Conservation (phyloP, 2,113 vertebrate species). For the Panthera leo region DNA sequence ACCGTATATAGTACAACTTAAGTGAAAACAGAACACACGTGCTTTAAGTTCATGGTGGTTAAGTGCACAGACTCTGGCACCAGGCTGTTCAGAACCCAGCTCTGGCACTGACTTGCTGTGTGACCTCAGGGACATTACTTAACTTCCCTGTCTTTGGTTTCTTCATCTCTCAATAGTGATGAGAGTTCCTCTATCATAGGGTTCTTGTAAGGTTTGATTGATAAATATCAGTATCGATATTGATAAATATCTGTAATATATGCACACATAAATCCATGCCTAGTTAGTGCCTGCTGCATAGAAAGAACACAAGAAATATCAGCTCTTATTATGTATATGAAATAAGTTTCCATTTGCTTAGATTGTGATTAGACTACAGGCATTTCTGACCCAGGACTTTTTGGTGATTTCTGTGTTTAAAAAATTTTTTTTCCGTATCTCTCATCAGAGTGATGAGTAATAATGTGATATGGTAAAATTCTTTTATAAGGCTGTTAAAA, state of each 20-base stretch:
- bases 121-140: constrained; percentile 26
- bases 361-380: not conserved
- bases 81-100: not conserved
- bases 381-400: constrained; percentile 44
- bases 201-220: not conserved
- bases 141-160: constrained; percentile 31
- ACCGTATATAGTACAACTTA: not conserved
- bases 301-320: not conserved
- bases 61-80: not conserved
- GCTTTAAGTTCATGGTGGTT: not conserved
- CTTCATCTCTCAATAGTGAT: not conserved
- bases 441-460: constrained; percentile 1
- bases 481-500: constrained; percentile 43
- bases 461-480: constrained; percentile 30
- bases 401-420: not conserved
- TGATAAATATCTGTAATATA: not conserved
- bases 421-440: not conserved
- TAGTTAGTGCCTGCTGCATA: not conserved
- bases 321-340: not conserved
- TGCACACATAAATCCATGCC: not conserved
- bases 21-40: not conserved
- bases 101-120: not conserved
- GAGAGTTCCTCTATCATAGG: not conserved
- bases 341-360: constrained; percentile 8
- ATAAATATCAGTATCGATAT: not conserved